These are phyloP conservation scores for Athene noctua DNA, from an alignment of 2,113 vertebrate genomes.

Conservation along the genomic window DNA sequence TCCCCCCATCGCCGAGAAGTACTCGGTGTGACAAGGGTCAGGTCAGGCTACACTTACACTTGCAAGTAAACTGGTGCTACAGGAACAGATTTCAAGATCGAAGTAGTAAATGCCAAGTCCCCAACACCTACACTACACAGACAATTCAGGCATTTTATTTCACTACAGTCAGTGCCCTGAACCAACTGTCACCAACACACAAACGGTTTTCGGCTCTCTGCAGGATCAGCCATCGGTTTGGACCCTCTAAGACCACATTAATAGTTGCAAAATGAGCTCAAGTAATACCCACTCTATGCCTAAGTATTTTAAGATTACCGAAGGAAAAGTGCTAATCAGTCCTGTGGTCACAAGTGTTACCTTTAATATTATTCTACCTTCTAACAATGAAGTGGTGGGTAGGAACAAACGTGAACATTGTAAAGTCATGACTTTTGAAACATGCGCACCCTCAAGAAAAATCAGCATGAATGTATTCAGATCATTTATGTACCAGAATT, in stretches of 20 bases:
- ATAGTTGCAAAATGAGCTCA: not conserved
- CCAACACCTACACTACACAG: not conserved
- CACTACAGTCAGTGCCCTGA: not conserved
- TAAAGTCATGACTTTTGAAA: not conserved
- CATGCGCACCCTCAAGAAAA: not conserved
- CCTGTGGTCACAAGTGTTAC: rapidly evolving
- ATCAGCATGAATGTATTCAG: not conserved
- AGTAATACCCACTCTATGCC: not conserved
- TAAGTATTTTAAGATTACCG: not conserved
- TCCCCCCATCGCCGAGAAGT: not conserved
- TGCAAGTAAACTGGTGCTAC: not conserved
- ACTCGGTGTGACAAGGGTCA: not conserved
- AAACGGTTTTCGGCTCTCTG: not conserved
- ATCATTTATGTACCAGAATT: not conserved
- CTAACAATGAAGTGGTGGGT: not conserved
- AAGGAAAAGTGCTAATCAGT: not conserved
- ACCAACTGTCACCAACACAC: not conserved
- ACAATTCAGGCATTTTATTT: not conserved
- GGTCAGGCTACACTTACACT: not conserved
- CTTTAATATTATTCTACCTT: not conserved
- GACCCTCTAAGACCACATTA: not conserved
- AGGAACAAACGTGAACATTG: not conserved
- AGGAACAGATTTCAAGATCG: not conserved
- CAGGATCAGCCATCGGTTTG: not conserved
- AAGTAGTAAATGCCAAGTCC: not conserved